phyloP scores from a whole-genome alignment of 2,113 vertebrate species.

The Zeus faber region DNA sequence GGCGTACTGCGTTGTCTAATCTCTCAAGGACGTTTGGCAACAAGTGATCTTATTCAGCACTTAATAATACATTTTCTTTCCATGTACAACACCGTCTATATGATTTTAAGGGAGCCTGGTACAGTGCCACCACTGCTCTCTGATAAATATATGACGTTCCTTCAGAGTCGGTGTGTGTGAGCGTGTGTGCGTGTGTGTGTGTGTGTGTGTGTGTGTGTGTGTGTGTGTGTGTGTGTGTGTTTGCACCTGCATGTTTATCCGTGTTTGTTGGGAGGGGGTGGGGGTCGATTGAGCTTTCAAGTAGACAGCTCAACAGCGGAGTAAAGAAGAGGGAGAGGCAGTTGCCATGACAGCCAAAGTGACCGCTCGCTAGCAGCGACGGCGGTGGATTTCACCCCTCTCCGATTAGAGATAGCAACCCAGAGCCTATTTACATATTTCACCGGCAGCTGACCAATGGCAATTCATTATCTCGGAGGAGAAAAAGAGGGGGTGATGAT shows the following conservation, averaged over 20 bases:
- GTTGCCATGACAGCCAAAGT: constrained; percentile 17
- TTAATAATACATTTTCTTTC: constrained; percentile 20
- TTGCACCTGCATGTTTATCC: not conserved
- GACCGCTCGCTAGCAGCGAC: constrained; percentile 29
- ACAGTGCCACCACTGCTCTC: not conserved
- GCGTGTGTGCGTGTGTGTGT: not conserved
- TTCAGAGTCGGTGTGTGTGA: constrained; percentile 17
- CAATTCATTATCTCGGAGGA: constrained; percentile 29
- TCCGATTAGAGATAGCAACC: constrained; percentile 7
- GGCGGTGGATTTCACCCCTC: constrained; percentile 6
- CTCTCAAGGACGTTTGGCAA: constrained; percentile 9
- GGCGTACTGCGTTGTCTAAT: constrained; percentile 19
- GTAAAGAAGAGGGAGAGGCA: not conserved
- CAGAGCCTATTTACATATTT: constrained; percentile 38
- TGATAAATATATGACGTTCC: not conserved
- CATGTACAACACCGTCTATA: constrained; percentile 15
- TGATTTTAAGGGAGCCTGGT: constrained; percentile 19
- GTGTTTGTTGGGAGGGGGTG: not conserved
- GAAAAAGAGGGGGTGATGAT: constrained; percentile 17
- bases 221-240: not conserved
- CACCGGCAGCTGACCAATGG: constrained; percentile 29
- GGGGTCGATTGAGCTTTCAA: not conserved
- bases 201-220: not conserved
- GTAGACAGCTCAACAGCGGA: not conserved
- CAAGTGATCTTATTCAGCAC: constrained; percentile 31